These are phyloP conservation scores for Drosophila fulvimacula DNA, from an alignment of 2,888 invertebrate species.

Conservation along the genomic window DNA sequence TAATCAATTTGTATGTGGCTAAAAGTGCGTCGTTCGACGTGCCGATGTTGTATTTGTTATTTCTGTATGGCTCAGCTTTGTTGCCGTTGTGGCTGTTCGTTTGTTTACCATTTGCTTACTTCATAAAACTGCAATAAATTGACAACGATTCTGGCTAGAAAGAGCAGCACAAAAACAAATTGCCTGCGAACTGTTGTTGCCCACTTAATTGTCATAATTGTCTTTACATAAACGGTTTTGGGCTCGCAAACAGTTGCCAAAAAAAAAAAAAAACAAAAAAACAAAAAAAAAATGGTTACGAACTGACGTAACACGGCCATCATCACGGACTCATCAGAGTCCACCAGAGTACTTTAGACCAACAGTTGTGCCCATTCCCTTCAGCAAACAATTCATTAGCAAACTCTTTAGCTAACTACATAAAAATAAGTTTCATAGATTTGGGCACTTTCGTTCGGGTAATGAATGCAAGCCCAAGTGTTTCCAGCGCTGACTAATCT, in stretches of 20 bases:
- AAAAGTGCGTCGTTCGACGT: constrained; percentile 36
- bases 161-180: constrained; percentile 1
- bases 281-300: constrained; percentile 17
- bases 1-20: constrained; percentile 70
- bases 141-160: constrained; percentile 33
- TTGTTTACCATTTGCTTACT: constrained; percentile 45
- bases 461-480: background rate
- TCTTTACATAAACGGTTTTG: constrained; percentile 38
- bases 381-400: background rate
- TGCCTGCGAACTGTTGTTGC: constrained; percentile 28
- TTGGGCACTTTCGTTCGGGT: too few species aligned
- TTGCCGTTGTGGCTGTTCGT: constrained; percentile 7
- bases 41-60: constrained; percentile 38
- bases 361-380: background rate
- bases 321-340: too few species aligned
- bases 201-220: constrained; percentile 51
- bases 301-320: constrained; percentile 26
- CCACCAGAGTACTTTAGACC: background rate
- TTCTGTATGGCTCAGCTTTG: background rate
- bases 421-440: too few species aligned
- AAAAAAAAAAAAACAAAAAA: background rate
- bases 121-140: constrained; percentile 56
- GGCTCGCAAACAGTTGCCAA: constrained; percentile 19
- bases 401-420: background rate
- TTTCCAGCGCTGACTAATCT: constrained; percentile 22